Evolutionary conservation across 2,888 invertebrate species (phyloP), one percentile per base, ranked within the genome.

Genomic region (Nomada flava): DNA sequence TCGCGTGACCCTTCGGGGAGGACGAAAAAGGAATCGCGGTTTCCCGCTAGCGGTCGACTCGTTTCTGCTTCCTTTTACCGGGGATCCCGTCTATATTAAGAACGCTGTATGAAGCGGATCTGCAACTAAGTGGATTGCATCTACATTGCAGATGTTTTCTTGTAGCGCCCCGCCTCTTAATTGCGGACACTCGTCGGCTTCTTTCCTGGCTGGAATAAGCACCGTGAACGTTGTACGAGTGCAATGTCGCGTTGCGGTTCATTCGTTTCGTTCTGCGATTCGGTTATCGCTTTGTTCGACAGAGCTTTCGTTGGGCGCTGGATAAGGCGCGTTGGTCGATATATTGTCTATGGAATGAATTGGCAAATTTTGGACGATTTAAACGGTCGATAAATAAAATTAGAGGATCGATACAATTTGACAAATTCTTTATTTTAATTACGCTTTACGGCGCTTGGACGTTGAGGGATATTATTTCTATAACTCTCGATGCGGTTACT

Each of bases 121-220:
- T 29, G 62, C 63, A 59, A 75, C 82, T 70, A 70, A 73, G 59
- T 73, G 80, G 80, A 74, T 60, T 70, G 80, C 74, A 80, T 80
- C 80, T 82, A 79, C 82, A 75, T 68, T 80, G 82, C 82, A 82
- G 80, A 82, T 80, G 63, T 79, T 74, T 80, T 69, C 80, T 69
- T 60, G 70, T 50, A 60, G 20, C 60, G 75, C 62, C 59, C 69
- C 69, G 74, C 81, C 80, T 74, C 78, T 79, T 79, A 79, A 79
- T 79, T 79, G 79, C 79, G 62, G 57, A 72, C 72, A 67, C 79
- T 79, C 67, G 20, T 81, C 73, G 57, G 50, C 15, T 64, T 79
- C 73, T 68, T 79, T 78, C 63, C 78, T 18, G 63, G 57, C 47
- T n/a, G 59, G 57, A 68, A 75, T 42, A 59, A 63, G 13, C 52